phyloP scores from a whole-genome alignment of 2,797 vertebrate genomes.

The Nannoperca australis region DNA sequence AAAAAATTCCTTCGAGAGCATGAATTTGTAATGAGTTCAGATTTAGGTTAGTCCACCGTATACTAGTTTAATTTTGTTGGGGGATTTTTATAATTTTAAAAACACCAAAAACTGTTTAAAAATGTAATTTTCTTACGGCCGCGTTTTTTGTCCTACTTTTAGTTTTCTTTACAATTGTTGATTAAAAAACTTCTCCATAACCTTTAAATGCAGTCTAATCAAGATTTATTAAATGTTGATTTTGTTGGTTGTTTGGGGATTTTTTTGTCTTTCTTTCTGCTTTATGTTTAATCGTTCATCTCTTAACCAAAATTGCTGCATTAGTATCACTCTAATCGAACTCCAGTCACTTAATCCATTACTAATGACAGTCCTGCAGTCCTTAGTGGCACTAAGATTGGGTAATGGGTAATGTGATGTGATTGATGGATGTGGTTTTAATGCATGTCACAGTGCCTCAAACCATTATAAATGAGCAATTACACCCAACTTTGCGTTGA shows the following conservation, averaged over 20 bases:
- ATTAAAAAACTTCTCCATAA: neutral
- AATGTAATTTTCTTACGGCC: neutral
- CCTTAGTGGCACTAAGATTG: neutral
- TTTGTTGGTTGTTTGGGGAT: neutral
- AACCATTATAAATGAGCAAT: slow-evolving; percentile 29
- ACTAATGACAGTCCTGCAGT: slow-evolving; percentile 23
- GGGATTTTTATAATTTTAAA: neutral
- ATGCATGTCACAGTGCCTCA: slow-evolving; percentile 21
- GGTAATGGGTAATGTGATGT: slow-evolving; percentile 34
- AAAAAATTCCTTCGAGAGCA: neutral
- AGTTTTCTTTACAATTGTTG: neutral
- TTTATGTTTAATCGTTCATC: neutral
- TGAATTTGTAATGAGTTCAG: neutral
- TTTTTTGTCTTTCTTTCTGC: neutral
- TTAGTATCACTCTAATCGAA: slow-evolving; percentile 7
- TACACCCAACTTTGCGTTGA: slow-evolving; percentile 8
- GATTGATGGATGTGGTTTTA: slow-evolving; percentile 47
- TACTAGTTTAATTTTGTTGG: neutral
- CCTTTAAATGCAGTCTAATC: neutral
- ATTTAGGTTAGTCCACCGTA: neutral
- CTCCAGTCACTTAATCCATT: slow-evolving; percentile 19
- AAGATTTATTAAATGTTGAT: neutral
- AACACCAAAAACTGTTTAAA: neutral
- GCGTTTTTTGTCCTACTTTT: neutral
- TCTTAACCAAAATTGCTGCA: neutral